These are phyloP conservation scores for Argentina silus DNA, from an alignment of 2,797 vertebrate genomes.

Conservation along the genomic window DNA sequence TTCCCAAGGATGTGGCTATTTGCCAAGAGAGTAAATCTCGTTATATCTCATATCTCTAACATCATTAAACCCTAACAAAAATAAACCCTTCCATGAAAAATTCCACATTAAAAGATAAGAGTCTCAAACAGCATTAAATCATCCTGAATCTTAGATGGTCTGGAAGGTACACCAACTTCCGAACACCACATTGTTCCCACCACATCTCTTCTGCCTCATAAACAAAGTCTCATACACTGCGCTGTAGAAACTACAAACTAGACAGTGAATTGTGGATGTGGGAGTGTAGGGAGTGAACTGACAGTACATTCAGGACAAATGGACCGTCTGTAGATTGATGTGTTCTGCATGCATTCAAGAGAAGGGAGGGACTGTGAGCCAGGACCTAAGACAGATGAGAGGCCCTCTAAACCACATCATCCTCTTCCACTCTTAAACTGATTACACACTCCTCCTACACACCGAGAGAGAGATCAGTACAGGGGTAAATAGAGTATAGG, in stretches of 20 bases:
- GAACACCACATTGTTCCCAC: not conserved
- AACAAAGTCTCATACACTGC: constrained; percentile 24
- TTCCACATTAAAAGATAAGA: not conserved
- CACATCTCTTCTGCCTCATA: constrained; percentile 41
- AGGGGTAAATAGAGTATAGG: not conserved
- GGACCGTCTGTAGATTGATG: constrained; percentile 35
- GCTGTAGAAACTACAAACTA: constrained; percentile 52
- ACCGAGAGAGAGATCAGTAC: not conserved
- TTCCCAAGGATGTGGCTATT: too few species aligned
- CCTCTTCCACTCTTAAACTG: constrained; percentile 21
- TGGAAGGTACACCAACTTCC: constrained; percentile 12
- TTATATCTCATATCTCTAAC: not conserved
- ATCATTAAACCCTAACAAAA: not conserved
- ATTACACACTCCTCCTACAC: constrained; percentile 5
- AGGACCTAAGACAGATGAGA: constrained; percentile 4
- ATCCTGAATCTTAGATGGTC: not conserved
- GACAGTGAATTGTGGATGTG: constrained; percentile 43
- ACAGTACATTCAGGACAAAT: constrained; percentile 43
- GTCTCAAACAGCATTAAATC: not conserved
- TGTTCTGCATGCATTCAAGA: constrained; percentile 33
- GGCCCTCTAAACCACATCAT: constrained; percentile 22
- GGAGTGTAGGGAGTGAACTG: constrained; percentile 33
- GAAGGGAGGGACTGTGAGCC: constrained; percentile 14
- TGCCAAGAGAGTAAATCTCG: not conserved
- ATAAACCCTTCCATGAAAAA: not conserved